Conservation (phyloP, 2,888 invertebrate species). For the Scaptomyza tumidula region DNA sequence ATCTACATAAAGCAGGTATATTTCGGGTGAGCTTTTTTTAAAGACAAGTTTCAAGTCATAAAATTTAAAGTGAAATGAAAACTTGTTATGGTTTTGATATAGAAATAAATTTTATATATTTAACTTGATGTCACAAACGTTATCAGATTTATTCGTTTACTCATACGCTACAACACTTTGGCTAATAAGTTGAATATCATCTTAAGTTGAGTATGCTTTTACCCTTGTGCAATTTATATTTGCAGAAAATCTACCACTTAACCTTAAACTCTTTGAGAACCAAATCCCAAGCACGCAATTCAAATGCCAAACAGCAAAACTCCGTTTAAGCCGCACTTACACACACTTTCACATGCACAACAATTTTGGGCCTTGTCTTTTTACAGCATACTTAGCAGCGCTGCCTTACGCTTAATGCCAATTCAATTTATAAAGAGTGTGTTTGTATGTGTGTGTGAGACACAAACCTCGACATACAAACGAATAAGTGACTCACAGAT, state of each 20-base stretch:
- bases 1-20: constrained; percentile 15
- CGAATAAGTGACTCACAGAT: constrained; percentile 13
- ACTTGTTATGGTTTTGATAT: background rate
- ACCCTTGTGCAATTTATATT: constrained; percentile 21
- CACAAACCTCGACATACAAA: constrained; percentile 9
- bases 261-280: constrained; percentile 46
- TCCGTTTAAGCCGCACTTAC: constrained; percentile 40
- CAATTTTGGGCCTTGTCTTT: constrained; percentile 49
- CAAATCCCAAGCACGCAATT: constrained; percentile 58
- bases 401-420: constrained; percentile 74
- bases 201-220: constrained; percentile 1
- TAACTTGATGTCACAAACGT: background rate
- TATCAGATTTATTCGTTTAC: background rate
- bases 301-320: constrained; percentile 63
- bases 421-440: constrained; percentile 71
- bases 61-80: background rate
- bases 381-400: constrained; percentile 67
- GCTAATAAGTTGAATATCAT: constrained; percentile 25
- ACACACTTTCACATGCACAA: constrained; percentile 3
- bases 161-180: background rate
- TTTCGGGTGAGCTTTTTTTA: background rate
- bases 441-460: background rate
- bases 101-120: no score
- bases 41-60: background rate
- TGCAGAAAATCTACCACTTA: constrained; percentile 37